phyloP scores from a whole-genome alignment of 2,113 vertebrate genomes.

The Eira barbara region DNA sequence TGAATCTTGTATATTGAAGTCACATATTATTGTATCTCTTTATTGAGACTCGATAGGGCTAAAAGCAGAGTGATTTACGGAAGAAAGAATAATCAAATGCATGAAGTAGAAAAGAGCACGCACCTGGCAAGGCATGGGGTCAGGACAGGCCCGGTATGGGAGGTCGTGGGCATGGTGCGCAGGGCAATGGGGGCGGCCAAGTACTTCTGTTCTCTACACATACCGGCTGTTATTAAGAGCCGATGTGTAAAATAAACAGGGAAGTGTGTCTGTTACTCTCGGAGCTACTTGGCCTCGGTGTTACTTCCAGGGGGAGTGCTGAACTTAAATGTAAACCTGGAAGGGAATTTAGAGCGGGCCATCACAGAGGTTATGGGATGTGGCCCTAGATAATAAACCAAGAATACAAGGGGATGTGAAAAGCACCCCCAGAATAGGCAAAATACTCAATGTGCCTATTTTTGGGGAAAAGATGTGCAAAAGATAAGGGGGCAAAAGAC shows the following conservation, averaged over 20 bases:
- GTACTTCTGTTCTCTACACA: neutral
- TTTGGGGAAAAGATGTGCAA: constrained; percentile 28
- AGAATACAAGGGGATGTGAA: neutral
- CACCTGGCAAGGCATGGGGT: neutral
- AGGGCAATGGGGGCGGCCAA: neutral
- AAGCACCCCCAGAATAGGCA: neutral
- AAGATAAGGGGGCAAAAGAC: neutral
- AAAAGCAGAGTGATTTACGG: constrained; percentile 44
- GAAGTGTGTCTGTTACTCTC: neutral
- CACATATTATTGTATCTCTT: constrained; percentile 66
- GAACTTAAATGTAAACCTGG: neutral
- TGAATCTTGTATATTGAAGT: constrained; percentile 68
- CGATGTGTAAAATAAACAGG: neutral
- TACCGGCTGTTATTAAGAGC: neutral
- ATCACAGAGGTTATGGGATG: neutral
- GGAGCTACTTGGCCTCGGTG: neutral
- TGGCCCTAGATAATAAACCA: neutral
- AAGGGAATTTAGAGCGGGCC: neutral
- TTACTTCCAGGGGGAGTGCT: neutral
- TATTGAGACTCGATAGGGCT: constrained; percentile 39
- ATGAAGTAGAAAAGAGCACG: neutral
- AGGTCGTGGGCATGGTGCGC: rapidly evolving
- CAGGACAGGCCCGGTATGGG: neutral
- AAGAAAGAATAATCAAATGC: constrained; percentile 36
- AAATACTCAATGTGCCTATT: neutral